Conservation (phyloP, 64 coral and sea anemone species). For the Stylophora pistillata region DNA sequence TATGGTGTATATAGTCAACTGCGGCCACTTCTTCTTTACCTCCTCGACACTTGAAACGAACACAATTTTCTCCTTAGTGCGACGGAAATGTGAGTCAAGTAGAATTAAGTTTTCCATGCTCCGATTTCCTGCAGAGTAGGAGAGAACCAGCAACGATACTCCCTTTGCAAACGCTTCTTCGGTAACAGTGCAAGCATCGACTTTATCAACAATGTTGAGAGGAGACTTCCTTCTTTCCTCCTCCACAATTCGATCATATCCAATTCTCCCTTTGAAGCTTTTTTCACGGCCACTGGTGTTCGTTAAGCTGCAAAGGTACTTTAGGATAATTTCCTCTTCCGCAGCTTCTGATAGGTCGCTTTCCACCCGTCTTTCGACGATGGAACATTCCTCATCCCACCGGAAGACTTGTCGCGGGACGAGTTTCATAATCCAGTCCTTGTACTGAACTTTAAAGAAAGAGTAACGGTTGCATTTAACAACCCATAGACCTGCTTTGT, state of each 20-base stretch:
- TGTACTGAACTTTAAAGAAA: slow-evolving; percentile 22
- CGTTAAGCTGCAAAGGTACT: background rate
- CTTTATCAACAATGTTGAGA: background rate
- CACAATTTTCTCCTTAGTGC: background rate
- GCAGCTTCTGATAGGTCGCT: background rate
- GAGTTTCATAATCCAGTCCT: slow-evolving; percentile 29
- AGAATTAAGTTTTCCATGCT: background rate
- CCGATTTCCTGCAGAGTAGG: background rate
- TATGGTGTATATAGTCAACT: background rate
- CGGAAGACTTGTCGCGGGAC: background rate
- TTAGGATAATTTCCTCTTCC: slow-evolving; percentile 30
- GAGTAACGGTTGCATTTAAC: slow-evolving; percentile 37
- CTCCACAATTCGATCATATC: background rate
- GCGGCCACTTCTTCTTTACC: background rate
- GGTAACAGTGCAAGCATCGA: background rate
- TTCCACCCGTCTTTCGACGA: background rate
- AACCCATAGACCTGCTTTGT: slow-evolving; percentile 49
- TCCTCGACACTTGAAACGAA: slow-evolving; percentile 25
- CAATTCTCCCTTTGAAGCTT: background rate
- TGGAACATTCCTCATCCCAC: background rate
- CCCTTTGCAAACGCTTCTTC: background rate
- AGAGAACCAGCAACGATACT: background rate
- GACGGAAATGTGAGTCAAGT: background rate
- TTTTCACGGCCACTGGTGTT: background rate
- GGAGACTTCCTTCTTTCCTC: background rate